A percentile compares a stretch with the other conserved stretches of the same genome.
phyloP scores from a whole-genome alignment of 2,888 invertebrate species.

The Machimus atricapillus region DNA sequence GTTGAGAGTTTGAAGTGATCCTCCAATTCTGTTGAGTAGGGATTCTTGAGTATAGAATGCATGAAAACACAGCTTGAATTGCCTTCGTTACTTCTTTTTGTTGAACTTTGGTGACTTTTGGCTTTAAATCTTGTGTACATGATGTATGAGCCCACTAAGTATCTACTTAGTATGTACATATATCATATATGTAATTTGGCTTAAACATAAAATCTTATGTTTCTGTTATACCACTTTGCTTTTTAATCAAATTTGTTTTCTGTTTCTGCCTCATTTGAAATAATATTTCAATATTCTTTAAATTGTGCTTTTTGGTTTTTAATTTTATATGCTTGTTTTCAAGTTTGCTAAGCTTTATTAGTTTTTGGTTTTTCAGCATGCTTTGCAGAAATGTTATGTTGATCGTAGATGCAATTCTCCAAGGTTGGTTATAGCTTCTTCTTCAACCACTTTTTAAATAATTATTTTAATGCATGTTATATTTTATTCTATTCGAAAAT shows the following conservation, averaged over 20 bases:
- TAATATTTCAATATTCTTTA: background rate
- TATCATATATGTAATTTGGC: too few species aligned
- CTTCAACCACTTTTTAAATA: background rate
- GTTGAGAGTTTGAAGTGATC: background rate
- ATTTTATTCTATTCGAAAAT: background rate
- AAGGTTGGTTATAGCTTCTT: constrained; percentile 57
- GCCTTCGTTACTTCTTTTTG: background rate
- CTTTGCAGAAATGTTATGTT: constrained; percentile 61
- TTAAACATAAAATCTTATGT: background rate
- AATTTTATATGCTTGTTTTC: background rate
- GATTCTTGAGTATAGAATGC: background rate
- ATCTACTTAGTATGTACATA: too few species aligned
- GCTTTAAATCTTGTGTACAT: background rate
- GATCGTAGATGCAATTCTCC: constrained; percentile 57
- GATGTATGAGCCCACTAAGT: background rate
- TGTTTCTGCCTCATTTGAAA: background rate
- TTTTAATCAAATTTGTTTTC: background rate
- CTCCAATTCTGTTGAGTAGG: background rate
- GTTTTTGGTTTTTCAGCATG: constrained; percentile 63
- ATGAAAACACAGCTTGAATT: background rate
- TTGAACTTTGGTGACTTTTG: background rate
- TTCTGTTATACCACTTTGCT: background rate
- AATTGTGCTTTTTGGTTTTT: background rate
- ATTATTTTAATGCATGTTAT: constrained; percentile 28
- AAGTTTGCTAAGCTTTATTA: constrained; percentile 38